phyloP scores from a whole-genome alignment of 2,888 invertebrate genomes.

The Nudaria mundana region DNA sequence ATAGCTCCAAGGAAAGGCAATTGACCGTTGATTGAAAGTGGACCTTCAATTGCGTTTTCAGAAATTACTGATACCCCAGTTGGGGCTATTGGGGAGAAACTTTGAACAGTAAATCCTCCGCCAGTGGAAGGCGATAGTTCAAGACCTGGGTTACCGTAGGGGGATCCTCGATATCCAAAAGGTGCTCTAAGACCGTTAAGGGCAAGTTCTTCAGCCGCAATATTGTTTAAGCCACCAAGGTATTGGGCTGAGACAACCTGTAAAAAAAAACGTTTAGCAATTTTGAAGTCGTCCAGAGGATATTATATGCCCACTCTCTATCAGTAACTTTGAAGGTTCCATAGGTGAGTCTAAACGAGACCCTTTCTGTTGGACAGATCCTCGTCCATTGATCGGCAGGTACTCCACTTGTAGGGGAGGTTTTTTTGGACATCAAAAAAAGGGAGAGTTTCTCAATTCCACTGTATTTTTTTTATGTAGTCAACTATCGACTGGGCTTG shows the following conservation, averaged over 20 bases:
- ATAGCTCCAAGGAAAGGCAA: constrained; percentile 38
- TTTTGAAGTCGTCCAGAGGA: no score
- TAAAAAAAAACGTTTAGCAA: not conserved
- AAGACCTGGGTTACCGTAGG: not conserved
- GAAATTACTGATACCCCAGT: constrained; percentile 39
- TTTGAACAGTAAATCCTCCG: constrained; percentile 33
- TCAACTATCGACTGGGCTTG: no score
- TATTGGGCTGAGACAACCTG: constrained; percentile 20
- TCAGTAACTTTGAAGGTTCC: no score
- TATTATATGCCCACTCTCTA: no score
- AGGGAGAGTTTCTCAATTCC: no score
- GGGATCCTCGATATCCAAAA: not conserved
- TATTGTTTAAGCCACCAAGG: constrained; percentile 12
- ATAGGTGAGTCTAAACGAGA: no score
- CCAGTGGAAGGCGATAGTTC: constrained; percentile 22
- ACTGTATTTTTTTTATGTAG: no score
- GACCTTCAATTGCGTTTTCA: constrained; percentile 36
- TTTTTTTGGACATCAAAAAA: no score
- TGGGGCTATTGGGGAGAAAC: constrained; percentile 41
- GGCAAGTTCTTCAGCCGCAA: constrained; percentile 21
- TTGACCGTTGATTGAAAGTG: constrained; percentile 28
- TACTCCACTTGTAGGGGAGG: no score
- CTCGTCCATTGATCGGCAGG: no score
- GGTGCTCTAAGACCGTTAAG: constrained; percentile 3
- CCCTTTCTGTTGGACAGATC: no score